Base-by-base conservation (phyloP, 2,888 invertebrate species). In the Netelia melanura region DNA sequence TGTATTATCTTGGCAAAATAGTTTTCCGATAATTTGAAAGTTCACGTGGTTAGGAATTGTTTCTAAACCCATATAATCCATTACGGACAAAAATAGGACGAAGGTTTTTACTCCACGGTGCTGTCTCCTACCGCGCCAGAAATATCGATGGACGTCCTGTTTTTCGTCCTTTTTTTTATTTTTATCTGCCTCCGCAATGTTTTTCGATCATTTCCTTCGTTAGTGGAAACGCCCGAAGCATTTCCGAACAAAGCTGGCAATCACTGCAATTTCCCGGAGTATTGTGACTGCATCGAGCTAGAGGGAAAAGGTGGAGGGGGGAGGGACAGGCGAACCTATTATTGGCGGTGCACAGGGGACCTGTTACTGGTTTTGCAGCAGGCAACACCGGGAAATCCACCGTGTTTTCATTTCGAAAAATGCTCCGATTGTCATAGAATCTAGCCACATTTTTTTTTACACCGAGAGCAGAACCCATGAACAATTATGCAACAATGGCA, bases 241-340 rank as follows among this genome's bases (percentile, higher is more conserved):
- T 68, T 81, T 81, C 67, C 56, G 25, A 84, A 81, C 81, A 84
- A 81, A 84, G 81, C 77, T 72, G 62, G 72, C 67, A 77, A 81
- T 84, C 84, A 77, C 81, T 54, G 84, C 84, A 84, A 81, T 84
- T 84, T 77, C 48, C 71, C 67, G 30, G 72, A 67, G 77, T 84
- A 84, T 84, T 81, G 84, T 77, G 62, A 62, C 72, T 17, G 17
- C 72, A 21, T 58, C 52, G 44, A 25, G 30, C 38, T 25, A 52
- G 8, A 38, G 62, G 71, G 17, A 52, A 65, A 54, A 21, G 43
- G 25, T n/a, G 21, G 58, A 58, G 21, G 9, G 23, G 17, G 58
- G 44, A 44, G 30, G 30, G 25, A 25, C 58, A 58, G 17, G 21
- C 61, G 62, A 17, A 65, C 78, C 56, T 76, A 75, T 83, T 79